These are phyloP conservation scores for Ailurus styani DNA, from an alignment of 2,113 vertebrate species.

Conservation along the genomic window DNA sequence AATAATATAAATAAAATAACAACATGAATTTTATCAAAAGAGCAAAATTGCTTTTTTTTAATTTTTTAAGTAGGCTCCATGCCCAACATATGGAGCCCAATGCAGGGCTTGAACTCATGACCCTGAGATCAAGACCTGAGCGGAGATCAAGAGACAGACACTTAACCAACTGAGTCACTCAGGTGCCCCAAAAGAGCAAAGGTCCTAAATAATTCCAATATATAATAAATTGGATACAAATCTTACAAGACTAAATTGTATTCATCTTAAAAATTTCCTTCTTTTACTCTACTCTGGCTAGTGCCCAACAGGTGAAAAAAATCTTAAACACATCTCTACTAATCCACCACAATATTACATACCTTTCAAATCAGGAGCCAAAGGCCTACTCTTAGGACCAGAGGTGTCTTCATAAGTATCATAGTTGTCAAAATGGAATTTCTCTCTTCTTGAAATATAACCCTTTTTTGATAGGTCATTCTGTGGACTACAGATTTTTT, in stretches of 20 bases:
- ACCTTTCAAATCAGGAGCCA: constrained; percentile 56
- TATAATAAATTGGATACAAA: not conserved
- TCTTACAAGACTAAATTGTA: constrained; percentile 22
- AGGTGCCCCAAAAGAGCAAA: not conserved
- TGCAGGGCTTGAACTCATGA: not conserved
- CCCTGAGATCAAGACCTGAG: not conserved
- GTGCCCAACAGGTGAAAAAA: not conserved
- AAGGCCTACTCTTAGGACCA: constrained; percentile 9
- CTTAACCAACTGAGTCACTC: not conserved
- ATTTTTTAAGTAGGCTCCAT: not conserved
- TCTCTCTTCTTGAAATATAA: constrained; percentile 34
- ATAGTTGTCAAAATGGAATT: constrained; percentile 47
- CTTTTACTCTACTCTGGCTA: not conserved
- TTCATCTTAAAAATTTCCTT: not conserved
- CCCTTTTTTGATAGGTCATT: constrained; percentile 21
- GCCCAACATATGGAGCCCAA: not conserved
- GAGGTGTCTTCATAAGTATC: constrained; percentile 42
- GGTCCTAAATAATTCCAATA: not conserved
- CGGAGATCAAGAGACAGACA: not conserved
- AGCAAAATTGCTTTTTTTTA: not conserved
- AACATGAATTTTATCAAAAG: not conserved
- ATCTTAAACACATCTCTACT: not conserved
- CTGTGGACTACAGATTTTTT: constrained; percentile 41
- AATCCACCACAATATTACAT: not conserved
- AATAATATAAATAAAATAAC: not conserved